Evolutionary conservation across 2,113 vertebrate species (phyloP).

Genomic region (Columbina picui): DNA sequence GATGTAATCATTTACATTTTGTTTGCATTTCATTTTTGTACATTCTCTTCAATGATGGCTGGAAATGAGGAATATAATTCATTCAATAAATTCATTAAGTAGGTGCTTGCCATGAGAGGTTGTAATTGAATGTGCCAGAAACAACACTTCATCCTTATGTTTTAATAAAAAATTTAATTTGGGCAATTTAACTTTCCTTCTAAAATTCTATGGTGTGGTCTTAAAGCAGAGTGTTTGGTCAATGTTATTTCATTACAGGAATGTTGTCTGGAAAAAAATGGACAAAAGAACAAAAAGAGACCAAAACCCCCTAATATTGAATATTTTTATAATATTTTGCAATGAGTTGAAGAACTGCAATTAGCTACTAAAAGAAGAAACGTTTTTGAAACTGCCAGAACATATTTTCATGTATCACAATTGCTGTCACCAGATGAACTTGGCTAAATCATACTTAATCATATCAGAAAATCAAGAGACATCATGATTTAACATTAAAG

Average conservation of each 20-base stretch:
- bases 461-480: background rate
- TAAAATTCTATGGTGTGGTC: background rate
- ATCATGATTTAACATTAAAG: background rate
- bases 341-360: background rate
- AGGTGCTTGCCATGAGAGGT: background rate
- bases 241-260: constrained; percentile 26
- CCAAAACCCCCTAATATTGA: background rate
- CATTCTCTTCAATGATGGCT: background rate
- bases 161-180: background rate
- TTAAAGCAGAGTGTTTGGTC: background rate
- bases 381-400: background rate
- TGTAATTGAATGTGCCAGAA: background rate
- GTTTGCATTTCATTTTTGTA: background rate
- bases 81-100: background rate
- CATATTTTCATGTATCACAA: background rate
- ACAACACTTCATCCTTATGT: background rate
- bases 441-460: background rate
- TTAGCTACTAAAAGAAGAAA: constrained; percentile 22
- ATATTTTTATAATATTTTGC: background rate
- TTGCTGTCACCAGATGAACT: background rate
- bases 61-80: background rate
- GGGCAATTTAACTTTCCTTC: background rate
- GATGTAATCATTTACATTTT: background rate
- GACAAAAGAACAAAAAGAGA: background rate
- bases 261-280: background rate